These are phyloP conservation scores for Mus spicilegus DNA, from an alignment of 2,113 vertebrate species.

Conservation along the genomic window DNA sequence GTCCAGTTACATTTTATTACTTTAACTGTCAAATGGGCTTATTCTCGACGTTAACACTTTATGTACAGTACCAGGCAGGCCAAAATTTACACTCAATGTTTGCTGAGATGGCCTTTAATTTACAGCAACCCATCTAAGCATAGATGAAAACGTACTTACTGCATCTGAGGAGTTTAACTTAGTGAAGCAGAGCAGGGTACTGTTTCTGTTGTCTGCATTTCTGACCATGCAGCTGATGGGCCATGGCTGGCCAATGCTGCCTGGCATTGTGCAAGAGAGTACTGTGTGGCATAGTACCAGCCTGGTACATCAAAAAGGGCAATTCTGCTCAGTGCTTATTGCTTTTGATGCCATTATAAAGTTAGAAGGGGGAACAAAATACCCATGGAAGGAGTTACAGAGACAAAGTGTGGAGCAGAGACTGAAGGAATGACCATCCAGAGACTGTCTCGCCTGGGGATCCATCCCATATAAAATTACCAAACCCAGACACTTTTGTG, in stretches of 20 bases:
- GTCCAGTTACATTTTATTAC: conserved; percentile 28
- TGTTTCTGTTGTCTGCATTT: neutral
- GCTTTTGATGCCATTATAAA: neutral
- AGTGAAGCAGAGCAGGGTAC: neutral
- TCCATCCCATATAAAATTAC: too few species aligned
- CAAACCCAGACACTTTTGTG: too few species aligned
- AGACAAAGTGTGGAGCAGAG: too few species aligned
- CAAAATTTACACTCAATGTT: neutral
- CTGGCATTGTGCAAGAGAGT: neutral
- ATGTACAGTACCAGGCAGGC: neutral
- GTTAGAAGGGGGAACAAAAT: too few species aligned
- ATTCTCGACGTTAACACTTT: neutral
- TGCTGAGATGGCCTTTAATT: neutral
- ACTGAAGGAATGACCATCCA: too few species aligned
- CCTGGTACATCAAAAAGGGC: neutral
- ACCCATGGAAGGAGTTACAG: too few species aligned
- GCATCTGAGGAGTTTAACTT: too few species aligned
- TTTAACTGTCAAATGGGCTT: neutral
- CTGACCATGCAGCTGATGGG: neutral
- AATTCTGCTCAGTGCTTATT: neutral
- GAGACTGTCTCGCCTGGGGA: too few species aligned
- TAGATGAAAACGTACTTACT: neutral
- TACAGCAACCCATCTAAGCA: neutral
- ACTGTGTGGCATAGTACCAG: too few species aligned
- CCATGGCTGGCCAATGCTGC: too few species aligned